Base-by-base conservation (phyloP, 2,888 invertebrate genomes). In the Priocnemis perturbator region DNA sequence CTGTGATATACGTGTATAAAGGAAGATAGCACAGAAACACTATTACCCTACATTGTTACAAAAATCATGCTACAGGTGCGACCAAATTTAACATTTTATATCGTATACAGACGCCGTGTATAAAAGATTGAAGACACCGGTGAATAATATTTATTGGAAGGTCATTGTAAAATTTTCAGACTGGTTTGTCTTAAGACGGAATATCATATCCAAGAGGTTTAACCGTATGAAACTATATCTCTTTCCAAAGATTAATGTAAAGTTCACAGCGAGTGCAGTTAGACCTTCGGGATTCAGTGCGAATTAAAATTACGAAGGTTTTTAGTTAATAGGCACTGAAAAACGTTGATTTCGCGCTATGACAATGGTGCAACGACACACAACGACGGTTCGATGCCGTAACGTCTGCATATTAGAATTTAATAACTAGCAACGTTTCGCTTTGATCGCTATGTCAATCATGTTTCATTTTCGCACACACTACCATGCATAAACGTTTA, bases 1-100 rank as follows among this genome's bases (percentile, higher is more conserved):
- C 82, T 82, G 82, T 82, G 82, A 82, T 82, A 82, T 81, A 81
- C 67, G 71, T 37, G 37, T 79, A 69, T 74, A 78, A 77, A 73
- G 67, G 66, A 74, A 67, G 53, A 69, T 69, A 62, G 60, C 74
- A 72, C 67, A 64, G 69, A 70, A 66, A 69, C 61, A 74, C 59
- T 65, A 67, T 74, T 74, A 62, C 62, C 64, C 69, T 69, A 69
- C 67, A 57, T 71, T 71, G 67, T 75, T 77, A 65, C 59, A 69
- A 71, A 71, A 67, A 69, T 63, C 73, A 71, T 69, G 64, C 65
- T 74, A 69, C 67, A 71, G 69, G 67, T 59, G 58, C 71, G 78
- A 82, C 78, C 81, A 81, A 82, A 81, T 79, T 73, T 64, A 71
- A 71, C 71, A 73, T 76, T 78, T 82, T 74, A 70, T 76, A 80